Evolutionary conservation across 2,797 vertebrate genomes (phyloP).

Genomic region (Gymnodraco acuticeps): DNA sequence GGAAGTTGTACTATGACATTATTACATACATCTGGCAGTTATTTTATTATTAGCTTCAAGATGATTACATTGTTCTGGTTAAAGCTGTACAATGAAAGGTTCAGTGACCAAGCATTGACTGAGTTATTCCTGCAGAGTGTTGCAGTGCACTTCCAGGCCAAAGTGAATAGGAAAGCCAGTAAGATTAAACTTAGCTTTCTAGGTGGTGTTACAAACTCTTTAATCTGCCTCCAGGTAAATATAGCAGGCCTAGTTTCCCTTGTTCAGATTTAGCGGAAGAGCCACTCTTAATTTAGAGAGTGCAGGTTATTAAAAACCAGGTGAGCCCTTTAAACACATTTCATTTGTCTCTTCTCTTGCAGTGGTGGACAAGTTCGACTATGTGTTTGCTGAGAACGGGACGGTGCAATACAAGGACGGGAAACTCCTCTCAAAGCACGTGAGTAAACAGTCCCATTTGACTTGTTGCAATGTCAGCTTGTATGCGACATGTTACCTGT

Average conservation of each 20-base stretch:
- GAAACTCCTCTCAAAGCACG: constrained; percentile 93
- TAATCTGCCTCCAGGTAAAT: constrained; percentile 53
- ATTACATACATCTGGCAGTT: too few relatives aligned
- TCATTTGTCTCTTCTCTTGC: constrained; percentile 50
- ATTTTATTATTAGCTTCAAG: too few relatives aligned
- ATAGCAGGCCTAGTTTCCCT: neutral
- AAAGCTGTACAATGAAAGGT: neutral
- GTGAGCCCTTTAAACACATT: neutral
- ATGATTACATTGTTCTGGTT: neutral
- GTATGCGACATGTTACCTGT: neutral
- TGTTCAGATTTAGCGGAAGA: neutral
- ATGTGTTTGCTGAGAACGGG: constrained; percentile 97
- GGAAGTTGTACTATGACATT: too few relatives aligned
- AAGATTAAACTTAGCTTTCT: constrained; percentile 34
- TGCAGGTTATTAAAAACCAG: neutral
- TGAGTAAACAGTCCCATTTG: constrained; percentile 66
- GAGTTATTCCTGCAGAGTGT: neutral
- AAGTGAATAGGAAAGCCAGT: constrained; percentile 25
- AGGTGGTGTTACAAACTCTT: constrained; percentile 16
- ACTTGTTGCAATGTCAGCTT: neutral
- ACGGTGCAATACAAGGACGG: constrained; percentile 98
- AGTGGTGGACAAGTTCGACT: constrained; percentile 97
- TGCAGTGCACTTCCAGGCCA: neutral
- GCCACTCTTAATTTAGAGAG: constrained; percentile 5
- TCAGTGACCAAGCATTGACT: neutral